Base-by-base conservation (phyloP, 2,113 vertebrate genomes). In the Panthera uncia region DNA sequence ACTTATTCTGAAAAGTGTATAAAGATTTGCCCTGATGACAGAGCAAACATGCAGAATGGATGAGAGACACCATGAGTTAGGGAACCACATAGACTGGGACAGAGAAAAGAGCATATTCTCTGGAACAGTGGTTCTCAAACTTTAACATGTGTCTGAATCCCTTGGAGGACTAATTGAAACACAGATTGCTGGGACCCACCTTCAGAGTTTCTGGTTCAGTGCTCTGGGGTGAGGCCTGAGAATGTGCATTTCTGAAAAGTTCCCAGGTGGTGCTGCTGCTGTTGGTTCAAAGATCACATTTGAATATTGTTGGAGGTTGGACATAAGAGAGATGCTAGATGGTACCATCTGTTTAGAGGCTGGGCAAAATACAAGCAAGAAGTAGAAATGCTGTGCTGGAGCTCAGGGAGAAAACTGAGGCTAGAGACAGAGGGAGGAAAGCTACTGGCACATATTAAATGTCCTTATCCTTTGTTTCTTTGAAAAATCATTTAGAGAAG, bases 231-330 rank as follows among this genome's bases (percentile, higher is more conserved):
- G 33, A 63, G 14, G 18, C 83, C 83, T 9, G 3, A 86, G 52
- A 78, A 73, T 94, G 29, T 74, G 78, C 57, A 69, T 89, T 93
- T 96, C 80, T 89, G 36, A n/a, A 83, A 57, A 83, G 18, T 96
- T 79, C 25, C 33, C 25, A n/a, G 14, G 36, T 69, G 31, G 27
- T 29, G 11, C 1, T 27, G 6, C 21, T 55, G 63, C 50, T 61
- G 0, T 66, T 76, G 48, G 27, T 65, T 87, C 73, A 78, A 91
- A 86, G 45, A 78, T 29, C n/a, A 78, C 16, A 33, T 84, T n/a
- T 86, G 50, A 93, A 38, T 82, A 79, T 82, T 8, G 16, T 23
- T 92, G 52, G 36, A 84, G 23, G 18, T 16, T 76, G n/a, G 12
- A 79, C 33, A 6, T 16, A 73, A 95, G 41, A 88, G 63, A 83